Evolutionary conservation across 37 sponge, comb jelly and placozoan genomes (phyloP).

Genomic region (Chondrilla cf. caribensis): DNA sequence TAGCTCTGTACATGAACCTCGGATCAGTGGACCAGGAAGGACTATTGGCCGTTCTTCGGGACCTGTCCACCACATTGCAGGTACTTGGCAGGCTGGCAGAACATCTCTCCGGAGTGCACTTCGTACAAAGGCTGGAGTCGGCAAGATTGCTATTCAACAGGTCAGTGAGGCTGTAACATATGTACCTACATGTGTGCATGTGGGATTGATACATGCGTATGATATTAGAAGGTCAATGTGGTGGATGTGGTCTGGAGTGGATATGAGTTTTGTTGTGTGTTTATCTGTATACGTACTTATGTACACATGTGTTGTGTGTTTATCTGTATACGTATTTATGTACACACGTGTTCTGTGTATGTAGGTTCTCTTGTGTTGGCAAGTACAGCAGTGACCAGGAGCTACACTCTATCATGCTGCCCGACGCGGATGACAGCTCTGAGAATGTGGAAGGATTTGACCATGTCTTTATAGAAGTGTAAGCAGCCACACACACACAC

Average conservation of each 20-base stretch:
- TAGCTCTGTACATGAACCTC: background rate
- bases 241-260: too few relatives aligned
- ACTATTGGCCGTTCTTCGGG: conserved; percentile 69
- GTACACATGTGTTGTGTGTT: too few relatives aligned
- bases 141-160: conserved; percentile 50
- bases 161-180: conserved; percentile 3
- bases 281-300: too few relatives aligned
- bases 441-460: conserved; percentile 29
- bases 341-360: too few relatives aligned
- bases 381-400: conserved; percentile 49
- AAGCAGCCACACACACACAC: background rate
- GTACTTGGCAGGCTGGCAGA: conserved; percentile 73
- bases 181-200: too few relatives aligned
- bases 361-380: conserved; percentile 44
- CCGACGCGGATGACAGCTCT: conserved; percentile 12
- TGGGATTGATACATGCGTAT: too few relatives aligned
- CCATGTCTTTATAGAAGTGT: conserved; percentile 73
- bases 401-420: conserved; percentile 23
- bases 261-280: background rate
- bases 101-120: conserved; percentile 61
- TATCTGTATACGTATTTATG: too few relatives aligned
- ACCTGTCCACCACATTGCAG: conserved; percentile 70
- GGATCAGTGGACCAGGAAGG: conserved; percentile 23
- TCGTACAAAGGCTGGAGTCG: conserved; percentile 34
- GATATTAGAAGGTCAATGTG: too few relatives aligned